Conservation (phyloP, 2,797 vertebrate species). For the Galago senegalensis region DNA sequence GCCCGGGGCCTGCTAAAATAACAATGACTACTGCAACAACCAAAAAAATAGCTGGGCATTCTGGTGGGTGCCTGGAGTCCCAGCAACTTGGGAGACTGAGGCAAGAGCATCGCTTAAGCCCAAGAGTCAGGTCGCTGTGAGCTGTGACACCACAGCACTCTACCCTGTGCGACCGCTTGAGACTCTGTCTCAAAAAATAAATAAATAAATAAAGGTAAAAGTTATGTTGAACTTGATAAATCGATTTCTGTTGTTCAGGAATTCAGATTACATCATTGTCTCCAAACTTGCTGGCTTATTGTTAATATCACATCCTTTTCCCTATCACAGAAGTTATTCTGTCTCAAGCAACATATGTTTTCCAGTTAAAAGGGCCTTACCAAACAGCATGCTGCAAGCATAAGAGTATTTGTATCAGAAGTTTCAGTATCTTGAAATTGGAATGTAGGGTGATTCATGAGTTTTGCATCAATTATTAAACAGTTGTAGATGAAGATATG, state of each 20-base stretch:
- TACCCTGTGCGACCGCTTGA: too few relatives aligned
- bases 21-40: too few relatives aligned
- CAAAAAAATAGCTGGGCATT: too few relatives aligned
- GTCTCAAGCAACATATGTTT: not conserved
- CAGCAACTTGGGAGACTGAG: too few relatives aligned
- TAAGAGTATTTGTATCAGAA: constrained; percentile 6
- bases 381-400: not conserved
- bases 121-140: too few relatives aligned
- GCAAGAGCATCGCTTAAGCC: too few relatives aligned
- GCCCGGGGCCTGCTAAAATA: too few relatives aligned
- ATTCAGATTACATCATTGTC: not conserved
- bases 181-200: too few relatives aligned
- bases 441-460: constrained; percentile 72
- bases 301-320: not conserved
- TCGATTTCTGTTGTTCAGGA: not conserved
- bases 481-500: constrained; percentile 62
- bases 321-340: not conserved
- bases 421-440: constrained; percentile 51
- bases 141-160: too few relatives aligned
- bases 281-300: not conserved
- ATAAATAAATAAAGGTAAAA: constrained; percentile 3
- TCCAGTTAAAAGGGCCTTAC: not conserved
- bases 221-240: not conserved
- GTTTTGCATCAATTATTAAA: constrained; percentile 78
- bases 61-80: too few relatives aligned